These are phyloP conservation scores for Cranoglanis bouderius DNA, from an alignment of 2,113 vertebrate species.

Conservation along the genomic window DNA sequence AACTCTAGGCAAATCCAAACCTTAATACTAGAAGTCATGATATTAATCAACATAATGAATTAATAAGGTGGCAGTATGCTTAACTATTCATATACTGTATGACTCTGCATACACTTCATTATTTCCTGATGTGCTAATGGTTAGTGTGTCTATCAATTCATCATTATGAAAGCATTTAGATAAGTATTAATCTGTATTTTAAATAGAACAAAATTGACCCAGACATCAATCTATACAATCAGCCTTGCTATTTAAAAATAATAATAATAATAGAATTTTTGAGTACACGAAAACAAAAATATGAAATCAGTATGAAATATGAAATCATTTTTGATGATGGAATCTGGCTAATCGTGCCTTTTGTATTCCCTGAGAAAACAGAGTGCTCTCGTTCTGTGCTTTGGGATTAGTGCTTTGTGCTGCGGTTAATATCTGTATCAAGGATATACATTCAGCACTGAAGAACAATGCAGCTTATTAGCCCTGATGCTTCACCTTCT, in stretches of 20 bases:
- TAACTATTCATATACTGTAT: not conserved
- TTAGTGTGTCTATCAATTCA: not conserved
- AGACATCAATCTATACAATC: not conserved
- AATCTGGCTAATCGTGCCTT: conserved; percentile 29
- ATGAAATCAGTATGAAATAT: not conserved
- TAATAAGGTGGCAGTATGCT: not conserved
- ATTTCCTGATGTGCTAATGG: not conserved
- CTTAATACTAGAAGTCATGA: not conserved
- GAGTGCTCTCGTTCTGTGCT: not conserved
- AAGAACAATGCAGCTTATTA: conserved; percentile 47
- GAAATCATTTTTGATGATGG: not conserved
- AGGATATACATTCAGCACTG: conserved; percentile 18
- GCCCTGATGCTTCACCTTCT: conserved; percentile 34
- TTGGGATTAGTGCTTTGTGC: conserved; percentile 25
- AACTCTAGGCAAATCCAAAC: not conserved
- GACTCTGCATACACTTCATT: not conserved
- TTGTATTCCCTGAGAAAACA: not conserved
- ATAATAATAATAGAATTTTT: too few species aligned
- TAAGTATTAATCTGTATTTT: not conserved
- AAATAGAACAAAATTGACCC: not conserved
- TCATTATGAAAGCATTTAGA: not conserved
- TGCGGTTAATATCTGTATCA: conserved; percentile 23
- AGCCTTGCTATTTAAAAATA: not conserved
- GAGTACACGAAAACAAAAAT: not conserved
- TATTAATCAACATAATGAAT: not conserved